phyloP scores from a whole-genome alignment of 1,140 invertebrate genomes.

The Lepidostoma basale region DNA sequence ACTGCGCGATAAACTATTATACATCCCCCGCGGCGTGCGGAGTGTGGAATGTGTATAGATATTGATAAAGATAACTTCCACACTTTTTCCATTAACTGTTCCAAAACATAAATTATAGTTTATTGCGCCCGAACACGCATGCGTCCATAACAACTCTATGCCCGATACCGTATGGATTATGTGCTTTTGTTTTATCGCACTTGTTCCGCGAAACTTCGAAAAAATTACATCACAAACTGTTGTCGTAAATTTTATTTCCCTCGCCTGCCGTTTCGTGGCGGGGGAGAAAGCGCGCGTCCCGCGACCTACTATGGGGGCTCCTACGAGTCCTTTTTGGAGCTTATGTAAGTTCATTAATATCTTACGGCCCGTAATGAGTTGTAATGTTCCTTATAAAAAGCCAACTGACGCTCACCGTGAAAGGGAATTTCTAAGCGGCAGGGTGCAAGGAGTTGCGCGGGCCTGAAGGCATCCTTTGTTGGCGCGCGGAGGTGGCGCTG shows the following conservation, averaged over 20 bases:
- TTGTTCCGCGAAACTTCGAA: slow-evolving; percentile 17
- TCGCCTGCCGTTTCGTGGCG: too few relatives aligned
- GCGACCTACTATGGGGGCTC: too few relatives aligned
- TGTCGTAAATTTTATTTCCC: slow-evolving; percentile 2
- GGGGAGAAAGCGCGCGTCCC: too few relatives aligned
- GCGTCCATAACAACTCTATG: neutral
- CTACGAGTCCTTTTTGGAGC: neutral
- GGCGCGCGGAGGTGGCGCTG: slow-evolving; percentile 16
- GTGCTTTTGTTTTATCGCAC: slow-evolving; percentile 19
- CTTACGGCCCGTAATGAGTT: slow-evolving; percentile 28
- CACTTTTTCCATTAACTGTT: slow-evolving; percentile 23
- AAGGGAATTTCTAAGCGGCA: slow-evolving; percentile 24
- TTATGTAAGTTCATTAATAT: slow-evolving; percentile 23
- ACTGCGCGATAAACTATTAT: too few relatives aligned
- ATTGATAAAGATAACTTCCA: slow-evolving; percentile 16
- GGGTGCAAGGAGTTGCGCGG: slow-evolving; percentile 18
- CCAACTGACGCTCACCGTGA: slow-evolving; percentile 3
- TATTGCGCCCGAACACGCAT: slow-evolving; percentile 4
- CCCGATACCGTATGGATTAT: slow-evolving; percentile 19
- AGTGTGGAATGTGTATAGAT: too few relatives aligned
- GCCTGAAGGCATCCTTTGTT: slow-evolving; percentile 16
- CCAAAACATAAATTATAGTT: slow-evolving; percentile 12
- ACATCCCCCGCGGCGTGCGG: too few relatives aligned
- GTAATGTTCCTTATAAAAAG: slow-evolving; percentile 31
- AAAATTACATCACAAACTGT: slow-evolving; percentile 12